phyloP scores from a whole-genome alignment of 2,797 vertebrate species.

The Esox masquinongy region DNA sequence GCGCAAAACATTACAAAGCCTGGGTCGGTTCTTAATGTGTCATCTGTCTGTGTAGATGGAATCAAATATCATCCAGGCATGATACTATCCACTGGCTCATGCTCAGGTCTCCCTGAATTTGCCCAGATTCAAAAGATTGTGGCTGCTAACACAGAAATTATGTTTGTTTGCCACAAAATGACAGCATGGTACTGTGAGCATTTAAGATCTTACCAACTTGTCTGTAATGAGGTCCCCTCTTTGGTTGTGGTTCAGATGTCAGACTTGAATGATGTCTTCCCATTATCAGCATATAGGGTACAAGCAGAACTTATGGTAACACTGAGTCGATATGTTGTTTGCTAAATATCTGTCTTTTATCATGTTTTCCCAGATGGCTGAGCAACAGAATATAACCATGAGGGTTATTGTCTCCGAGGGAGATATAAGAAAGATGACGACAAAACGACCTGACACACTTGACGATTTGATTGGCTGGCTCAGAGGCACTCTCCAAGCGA shows the following conservation, averaged over 20 bases:
- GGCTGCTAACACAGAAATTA: conserved; percentile 19
- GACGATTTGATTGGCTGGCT: too few relatives aligned
- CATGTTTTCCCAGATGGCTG: too few relatives aligned
- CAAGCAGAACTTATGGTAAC: too few relatives aligned
- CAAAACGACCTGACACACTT: too few relatives aligned
- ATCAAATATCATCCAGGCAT: conserved; percentile 28
- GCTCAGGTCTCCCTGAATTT: conserved; percentile 22
- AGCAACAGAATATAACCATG: too few relatives aligned
- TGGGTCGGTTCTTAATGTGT: conserved; percentile 28
- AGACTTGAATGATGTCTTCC: conserved; percentile 39
- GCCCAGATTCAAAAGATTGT: conserved; percentile 21
- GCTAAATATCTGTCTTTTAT: too few relatives aligned
- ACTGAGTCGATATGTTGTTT: too few relatives aligned
- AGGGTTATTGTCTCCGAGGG: too few relatives aligned
- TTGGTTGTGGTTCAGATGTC: conserved; percentile 24
- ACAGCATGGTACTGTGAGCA: conserved; percentile 35
- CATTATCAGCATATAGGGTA: conserved; percentile 28
- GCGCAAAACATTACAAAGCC: conserved; percentile 22
- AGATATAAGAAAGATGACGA: too few relatives aligned
- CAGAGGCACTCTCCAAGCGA: too few relatives aligned
- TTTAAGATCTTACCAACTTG: conserved; percentile 25
- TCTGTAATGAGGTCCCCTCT: conserved; percentile 17
- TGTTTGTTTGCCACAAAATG: conserved; percentile 31
- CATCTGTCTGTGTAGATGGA: conserved; percentile 30
- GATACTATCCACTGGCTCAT: conserved; percentile 23